Conservation (phyloP, 2,113 vertebrate genomes). For the Sitta europaea region DNA sequence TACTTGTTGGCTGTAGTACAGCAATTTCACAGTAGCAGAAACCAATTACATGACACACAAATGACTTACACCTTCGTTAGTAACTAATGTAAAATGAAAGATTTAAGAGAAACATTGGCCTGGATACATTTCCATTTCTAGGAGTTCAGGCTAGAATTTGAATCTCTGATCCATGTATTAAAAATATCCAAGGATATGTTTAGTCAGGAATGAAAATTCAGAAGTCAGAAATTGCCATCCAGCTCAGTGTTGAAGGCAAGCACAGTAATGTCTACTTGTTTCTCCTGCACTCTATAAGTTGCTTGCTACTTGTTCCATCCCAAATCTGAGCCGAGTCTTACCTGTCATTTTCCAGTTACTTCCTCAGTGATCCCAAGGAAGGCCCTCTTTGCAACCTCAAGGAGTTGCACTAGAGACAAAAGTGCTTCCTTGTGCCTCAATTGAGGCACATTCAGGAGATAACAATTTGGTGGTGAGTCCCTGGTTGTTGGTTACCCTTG, state of each 20-base stretch:
- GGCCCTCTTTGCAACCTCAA: neutral
- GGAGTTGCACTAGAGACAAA: neutral
- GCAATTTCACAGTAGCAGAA: constrained; percentile 35
- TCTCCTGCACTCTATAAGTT: neutral
- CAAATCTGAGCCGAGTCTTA: neutral
- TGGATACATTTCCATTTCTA: neutral
- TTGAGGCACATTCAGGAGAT: neutral
- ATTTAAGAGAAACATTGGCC: neutral
- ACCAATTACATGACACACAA: neutral
- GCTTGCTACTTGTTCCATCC: neutral
- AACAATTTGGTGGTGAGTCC: neutral
- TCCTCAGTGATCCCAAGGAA: neutral
- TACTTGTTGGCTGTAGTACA: neutral
- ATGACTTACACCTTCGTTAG: neutral
- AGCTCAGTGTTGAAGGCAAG: neutral
- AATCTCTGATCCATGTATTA: neutral
- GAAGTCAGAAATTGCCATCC: neutral
- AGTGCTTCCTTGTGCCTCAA: neutral
- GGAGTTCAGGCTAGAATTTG: neutral
- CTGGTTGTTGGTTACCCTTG: neutral
- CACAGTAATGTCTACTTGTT: neutral
- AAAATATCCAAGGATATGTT: neutral
- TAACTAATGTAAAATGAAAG: constrained; percentile 13
- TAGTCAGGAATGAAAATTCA: neutral
- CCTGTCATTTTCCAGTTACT: neutral